phyloP scores from a whole-genome alignment of 1,140 invertebrate genomes.

The Galendromus occidentalis region DNA sequence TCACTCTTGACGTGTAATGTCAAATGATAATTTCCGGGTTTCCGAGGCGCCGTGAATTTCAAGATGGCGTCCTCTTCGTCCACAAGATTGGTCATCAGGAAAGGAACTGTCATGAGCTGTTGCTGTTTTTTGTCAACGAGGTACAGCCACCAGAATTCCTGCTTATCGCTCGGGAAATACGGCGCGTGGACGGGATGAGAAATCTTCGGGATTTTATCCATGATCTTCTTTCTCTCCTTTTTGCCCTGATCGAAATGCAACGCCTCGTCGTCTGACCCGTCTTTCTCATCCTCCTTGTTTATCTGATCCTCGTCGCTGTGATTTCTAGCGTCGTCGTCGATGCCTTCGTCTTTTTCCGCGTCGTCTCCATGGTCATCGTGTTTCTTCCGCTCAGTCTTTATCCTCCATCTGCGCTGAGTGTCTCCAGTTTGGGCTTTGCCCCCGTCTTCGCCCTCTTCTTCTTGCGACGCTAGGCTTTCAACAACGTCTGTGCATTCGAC shows the following conservation, averaged over 20 bases:
- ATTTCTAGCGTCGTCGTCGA: slow-evolving; percentile 31
- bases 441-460: slow-evolving; percentile 34
- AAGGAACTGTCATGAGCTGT: slow-evolving; percentile 67
- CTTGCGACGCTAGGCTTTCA: slow-evolving; percentile 32
- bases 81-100: slow-evolving; percentile 47
- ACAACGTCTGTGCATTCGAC: slow-evolving; percentile 30
- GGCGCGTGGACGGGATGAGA: slow-evolving; percentile 95
- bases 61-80: slow-evolving; percentile 48
- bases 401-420: slow-evolving; percentile 18
- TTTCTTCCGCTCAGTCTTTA: slow-evolving; percentile 12
- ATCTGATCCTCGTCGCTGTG: slow-evolving; percentile 31
- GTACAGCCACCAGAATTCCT: slow-evolving; percentile 99
- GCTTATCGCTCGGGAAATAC: slow-evolving; percentile 83
- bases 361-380: slow-evolving; percentile 22
- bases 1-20: slow-evolving; percentile 83
- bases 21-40: slow-evolving; percentile 77
- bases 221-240: slow-evolving; percentile 49
- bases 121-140: slow-evolving; percentile 81
- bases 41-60: slow-evolving; percentile 81
- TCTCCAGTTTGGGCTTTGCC: slow-evolving; percentile 35
- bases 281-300: slow-evolving; percentile 35
- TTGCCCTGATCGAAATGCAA: slow-evolving; percentile 36
- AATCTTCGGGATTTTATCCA: slow-evolving; percentile 78
- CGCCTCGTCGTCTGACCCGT: slow-evolving; percentile 68
- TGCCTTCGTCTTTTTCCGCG: slow-evolving; percentile 17